Evolutionary conservation across 2,888 invertebrate species (phyloP), one percentile per base, ranked within the genome.

Genomic region (Horisme vitalbata): DNA sequence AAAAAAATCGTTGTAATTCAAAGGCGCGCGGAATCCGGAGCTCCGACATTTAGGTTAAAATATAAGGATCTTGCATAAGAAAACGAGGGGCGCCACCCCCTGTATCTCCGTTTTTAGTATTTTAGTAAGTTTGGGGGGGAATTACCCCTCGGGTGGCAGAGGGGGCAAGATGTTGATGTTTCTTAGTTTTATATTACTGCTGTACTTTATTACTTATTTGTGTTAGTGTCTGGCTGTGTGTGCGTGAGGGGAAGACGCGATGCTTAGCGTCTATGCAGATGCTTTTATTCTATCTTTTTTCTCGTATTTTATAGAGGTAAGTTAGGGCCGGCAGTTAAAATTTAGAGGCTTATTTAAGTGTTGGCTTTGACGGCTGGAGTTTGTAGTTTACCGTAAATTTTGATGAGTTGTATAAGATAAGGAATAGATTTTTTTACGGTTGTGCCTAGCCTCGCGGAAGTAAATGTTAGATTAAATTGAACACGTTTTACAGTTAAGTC

Each of bases 81-180:
- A 89, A 87, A 76, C 76, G 83, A 75, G 78, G 81, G 76, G 79
- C 55, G 57, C 60, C 65, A 67, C 75, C 82, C 83, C 69, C 80
- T 76, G 83, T 87, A 89, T 89, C 88, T 88, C 86, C 87, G 89
- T 89, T 89, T 89, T 89, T 89, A 89, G 88, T 89, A 89, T 88
- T 89, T 89, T 89, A 89, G 87, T 89, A 88, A 89, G 89, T 89
- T 89, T 83, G 80, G 86, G 88, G 74, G 80, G 74, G 82, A 84
- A 82, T 85, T 80, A 82, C 83, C 87, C 81, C 71, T 71, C 66
- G 63, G 56, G 63, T 63, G 71, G 69, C 62, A 61, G 52, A 61
- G 64, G 70, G 67, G 74, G 75, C 69, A 84, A 89, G 89, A 89
- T 88, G 89, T 88, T 89, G 88, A 89, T 89, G 88, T 88, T 89